Conservation (phyloP, 2,888 invertebrate genomes). For the Drosophila tripunctata region DNA sequence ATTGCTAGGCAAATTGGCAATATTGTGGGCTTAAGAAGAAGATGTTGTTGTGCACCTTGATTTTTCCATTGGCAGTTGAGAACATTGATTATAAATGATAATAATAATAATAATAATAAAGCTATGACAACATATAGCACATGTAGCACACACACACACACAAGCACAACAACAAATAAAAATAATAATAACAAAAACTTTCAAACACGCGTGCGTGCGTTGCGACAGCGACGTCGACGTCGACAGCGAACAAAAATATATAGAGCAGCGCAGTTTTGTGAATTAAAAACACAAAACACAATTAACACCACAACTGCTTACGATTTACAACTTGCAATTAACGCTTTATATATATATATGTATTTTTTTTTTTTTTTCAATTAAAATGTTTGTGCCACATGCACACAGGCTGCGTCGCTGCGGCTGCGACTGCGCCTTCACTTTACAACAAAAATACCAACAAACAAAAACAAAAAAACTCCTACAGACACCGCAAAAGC, state of each 20-base stretch:
- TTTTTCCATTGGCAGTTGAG: conserved; percentile 75
- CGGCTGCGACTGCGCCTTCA: conserved; percentile 57
- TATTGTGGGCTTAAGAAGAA: neutral
- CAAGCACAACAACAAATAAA: conserved; percentile 3
- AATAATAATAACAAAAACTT: conserved; percentile 12
- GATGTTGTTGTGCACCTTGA: conserved; percentile 74
- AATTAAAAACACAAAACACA: conserved; percentile 18
- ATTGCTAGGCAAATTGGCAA: neutral
- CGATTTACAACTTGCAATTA: too few species aligned
- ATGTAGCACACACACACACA: conserved; percentile 24
- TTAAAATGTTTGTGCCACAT: conserved; percentile 47
- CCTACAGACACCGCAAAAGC: conserved; percentile 22
- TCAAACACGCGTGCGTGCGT: conserved; percentile 61
- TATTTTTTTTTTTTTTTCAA: too few species aligned
- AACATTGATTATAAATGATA: conserved; percentile 65
- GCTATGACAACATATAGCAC: conserved; percentile 16
- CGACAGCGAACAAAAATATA: neutral
- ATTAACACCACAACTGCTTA: conserved; percentile 20
- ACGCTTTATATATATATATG: too few species aligned
- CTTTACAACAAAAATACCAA: conserved; percentile 27
- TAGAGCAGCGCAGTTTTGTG: neutral
- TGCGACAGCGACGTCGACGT: conserved; percentile 13
- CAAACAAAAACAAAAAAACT: neutral
- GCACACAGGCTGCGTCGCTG: conserved; percentile 35
- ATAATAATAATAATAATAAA: conserved; percentile 26